A percentile compares a stretch with the other conserved stretches of the same genome.
phyloP scores from a whole-genome alignment of 2,888 invertebrate species.

The Eristalis arbustorum region DNA sequence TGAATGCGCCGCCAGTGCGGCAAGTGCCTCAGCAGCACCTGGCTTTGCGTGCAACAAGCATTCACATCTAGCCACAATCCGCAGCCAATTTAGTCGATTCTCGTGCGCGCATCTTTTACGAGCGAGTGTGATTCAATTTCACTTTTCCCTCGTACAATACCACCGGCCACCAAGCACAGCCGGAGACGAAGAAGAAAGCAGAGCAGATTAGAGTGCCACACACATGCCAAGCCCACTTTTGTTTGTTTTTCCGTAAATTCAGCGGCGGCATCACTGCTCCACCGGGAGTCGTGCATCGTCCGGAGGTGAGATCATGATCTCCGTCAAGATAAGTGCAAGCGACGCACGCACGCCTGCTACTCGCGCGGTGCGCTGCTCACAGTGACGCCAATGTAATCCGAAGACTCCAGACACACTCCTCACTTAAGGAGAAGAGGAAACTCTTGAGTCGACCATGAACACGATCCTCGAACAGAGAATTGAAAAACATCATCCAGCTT shows the following conservation, averaged over 20 bases:
- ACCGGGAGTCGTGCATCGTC: conserved; percentile 18
- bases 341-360: not conserved
- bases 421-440: not conserved
- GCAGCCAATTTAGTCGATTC: conserved; percentile 41
- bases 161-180: not conserved
- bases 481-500: not conserved
- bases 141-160: conserved; percentile 48
- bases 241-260: conserved; percentile 31
- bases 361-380: no score
- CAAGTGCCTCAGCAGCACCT: not conserved
- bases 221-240: not conserved
- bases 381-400: no score
- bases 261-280: conserved; percentile 42
- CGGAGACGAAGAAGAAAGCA: conserved; percentile 42
- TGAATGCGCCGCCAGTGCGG: not conserved
- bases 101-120: conserved; percentile 47
- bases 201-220: conserved; percentile 9
- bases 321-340: not conserved
- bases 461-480: not conserved
- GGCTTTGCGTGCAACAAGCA: not conserved
- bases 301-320: not conserved
- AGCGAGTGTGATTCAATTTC: conserved; percentile 65
- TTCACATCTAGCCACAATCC: conserved; percentile 2
- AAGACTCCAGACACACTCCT: not conserved
- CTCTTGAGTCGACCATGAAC: not conserved